A percentile compares a stretch with the other conserved stretches of the same genome.
Evolutionary conservation across 2,113 vertebrate genomes (phyloP).

Genomic region (Canis aureus): DNA sequence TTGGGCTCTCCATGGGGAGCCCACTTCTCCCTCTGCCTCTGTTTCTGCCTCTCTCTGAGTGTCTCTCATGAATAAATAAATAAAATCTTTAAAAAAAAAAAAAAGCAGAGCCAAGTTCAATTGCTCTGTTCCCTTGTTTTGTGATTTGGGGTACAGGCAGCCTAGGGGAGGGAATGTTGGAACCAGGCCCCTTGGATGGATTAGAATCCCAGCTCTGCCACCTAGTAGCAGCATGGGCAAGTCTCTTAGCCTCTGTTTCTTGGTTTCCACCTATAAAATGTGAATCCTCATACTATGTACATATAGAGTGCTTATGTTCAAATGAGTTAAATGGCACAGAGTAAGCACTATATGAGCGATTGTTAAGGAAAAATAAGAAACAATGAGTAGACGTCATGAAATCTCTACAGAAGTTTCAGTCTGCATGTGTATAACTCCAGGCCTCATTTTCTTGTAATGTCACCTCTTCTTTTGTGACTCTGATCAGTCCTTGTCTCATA

Average conservation of each 20-base stretch:
- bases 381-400: background rate
- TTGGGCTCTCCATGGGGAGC: too few relatives aligned
- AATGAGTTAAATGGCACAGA: background rate
- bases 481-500: background rate
- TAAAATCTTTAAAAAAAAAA: background rate
- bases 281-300: background rate
- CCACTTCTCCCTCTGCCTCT: too few relatives aligned
- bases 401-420: background rate
- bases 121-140: background rate
- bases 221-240: background rate
- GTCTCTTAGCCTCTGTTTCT: background rate
- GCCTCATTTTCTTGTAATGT: background rate
- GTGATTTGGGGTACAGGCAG: background rate
- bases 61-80: too few relatives aligned
- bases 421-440: background rate
- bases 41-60: too few relatives aligned
- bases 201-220: background rate
- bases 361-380: background rate
- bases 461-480: background rate
- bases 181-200: background rate
- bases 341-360: background rate
- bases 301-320: background rate
- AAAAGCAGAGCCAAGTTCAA: background rate
- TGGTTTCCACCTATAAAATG: conserved; percentile 1
- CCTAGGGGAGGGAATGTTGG: background rate